Conservation (phyloP, 2,797 vertebrate species). For the Emydoidea blandingii region DNA sequence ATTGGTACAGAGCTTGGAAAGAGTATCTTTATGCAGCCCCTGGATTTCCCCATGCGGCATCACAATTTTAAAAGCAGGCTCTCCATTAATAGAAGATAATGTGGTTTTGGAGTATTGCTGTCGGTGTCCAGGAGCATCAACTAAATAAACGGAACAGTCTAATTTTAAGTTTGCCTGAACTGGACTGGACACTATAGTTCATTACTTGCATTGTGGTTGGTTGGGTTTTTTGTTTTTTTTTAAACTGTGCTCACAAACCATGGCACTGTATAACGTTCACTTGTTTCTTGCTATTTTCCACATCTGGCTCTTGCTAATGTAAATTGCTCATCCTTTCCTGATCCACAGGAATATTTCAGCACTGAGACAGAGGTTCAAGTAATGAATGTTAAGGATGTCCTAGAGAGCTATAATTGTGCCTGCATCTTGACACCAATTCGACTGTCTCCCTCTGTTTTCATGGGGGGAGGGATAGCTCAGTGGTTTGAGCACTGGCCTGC, state of each 20-base stretch:
- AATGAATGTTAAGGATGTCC: neutral
- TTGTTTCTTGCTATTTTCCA: neutral
- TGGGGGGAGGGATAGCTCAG: no score
- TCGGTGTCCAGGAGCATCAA: neutral
- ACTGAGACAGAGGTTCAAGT: neutral
- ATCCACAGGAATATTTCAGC: neutral
- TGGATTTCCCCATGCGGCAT: neutral
- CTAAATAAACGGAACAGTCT: neutral
- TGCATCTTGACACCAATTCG: neutral
- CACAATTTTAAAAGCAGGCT: neutral
- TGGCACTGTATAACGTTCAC: neutral
- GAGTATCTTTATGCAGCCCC: neutral
- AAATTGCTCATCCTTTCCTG: neutral
- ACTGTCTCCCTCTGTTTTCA: neutral
- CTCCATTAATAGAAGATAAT: neutral
- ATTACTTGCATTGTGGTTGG: neutral
- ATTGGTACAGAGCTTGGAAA: slow-evolving; percentile 1
- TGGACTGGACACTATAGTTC: neutral
- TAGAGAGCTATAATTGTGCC: neutral
- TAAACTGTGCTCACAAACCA: neutral
- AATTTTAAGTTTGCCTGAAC: neutral
- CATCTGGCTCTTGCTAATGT: neutral
- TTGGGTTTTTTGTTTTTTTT: neutral
- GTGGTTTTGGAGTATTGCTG: neutral
- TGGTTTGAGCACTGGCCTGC: no score